Conservation (phyloP, 2,113 vertebrate species). For the Benitochromis conjunctus region DNA sequence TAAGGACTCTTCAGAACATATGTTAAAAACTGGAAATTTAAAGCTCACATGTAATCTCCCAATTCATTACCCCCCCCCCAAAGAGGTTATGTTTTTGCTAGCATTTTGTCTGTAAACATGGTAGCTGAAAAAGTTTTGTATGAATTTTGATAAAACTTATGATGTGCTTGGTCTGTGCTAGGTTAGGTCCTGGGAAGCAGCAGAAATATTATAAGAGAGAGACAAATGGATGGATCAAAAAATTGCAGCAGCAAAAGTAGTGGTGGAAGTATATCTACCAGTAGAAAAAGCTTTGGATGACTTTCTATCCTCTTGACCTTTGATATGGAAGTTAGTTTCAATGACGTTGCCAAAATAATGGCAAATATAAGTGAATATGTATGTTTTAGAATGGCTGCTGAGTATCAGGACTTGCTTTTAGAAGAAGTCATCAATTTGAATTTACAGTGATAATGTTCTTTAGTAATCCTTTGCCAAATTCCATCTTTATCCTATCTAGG, state of each 20-base stretch:
- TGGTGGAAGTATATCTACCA: neutral
- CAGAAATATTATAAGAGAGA: neutral
- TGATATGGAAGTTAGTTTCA: neutral
- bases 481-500: neutral
- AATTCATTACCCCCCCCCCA: neutral
- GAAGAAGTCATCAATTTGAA: neutral
- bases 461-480: neutral
- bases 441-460: neutral
- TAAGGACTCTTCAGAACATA: neutral
- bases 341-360: neutral
- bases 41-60: neutral
- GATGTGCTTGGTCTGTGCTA: neutral
- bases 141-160: neutral
- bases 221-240: neutral
- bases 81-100: neutral
- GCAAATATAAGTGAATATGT: neutral
- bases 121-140: neutral
- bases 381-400: neutral
- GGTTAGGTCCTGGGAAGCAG: neutral
- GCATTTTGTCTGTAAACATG: neutral
- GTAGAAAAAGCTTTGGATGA: neutral
- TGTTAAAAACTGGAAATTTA: neutral
- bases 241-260: neutral
- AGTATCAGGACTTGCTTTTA: neutral
- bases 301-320: neutral